phyloP scores from a whole-genome alignment of 2,113 vertebrate genomes.

The Cynocephalus volans region DNA sequence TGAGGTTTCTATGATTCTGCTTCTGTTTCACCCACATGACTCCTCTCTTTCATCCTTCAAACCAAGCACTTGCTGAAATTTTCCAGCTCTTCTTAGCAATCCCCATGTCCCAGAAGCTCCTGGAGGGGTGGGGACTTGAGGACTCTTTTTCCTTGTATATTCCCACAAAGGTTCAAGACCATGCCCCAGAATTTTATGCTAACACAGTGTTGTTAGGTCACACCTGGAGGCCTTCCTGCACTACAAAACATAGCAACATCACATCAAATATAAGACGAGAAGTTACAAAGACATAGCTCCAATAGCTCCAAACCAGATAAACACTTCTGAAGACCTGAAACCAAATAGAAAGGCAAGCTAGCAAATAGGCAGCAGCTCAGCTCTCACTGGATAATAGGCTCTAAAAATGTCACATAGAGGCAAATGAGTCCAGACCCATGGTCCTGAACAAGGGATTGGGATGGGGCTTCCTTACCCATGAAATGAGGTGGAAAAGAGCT shows the following conservation, averaged over 20 bases:
- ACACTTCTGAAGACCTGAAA: not conserved
- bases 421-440: not conserved
- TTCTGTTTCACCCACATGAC: not conserved
- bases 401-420: not conserved
- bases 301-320: not conserved
- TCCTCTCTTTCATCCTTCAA: slow-evolving; percentile 25
- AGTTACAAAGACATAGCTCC: not conserved
- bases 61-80: not conserved
- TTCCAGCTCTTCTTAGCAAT: not conserved
- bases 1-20: not conserved
- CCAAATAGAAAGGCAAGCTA: not conserved
- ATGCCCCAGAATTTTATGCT: not conserved
- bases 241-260: not conserved
- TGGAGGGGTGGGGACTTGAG: not conserved
- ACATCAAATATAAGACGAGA: not conserved
- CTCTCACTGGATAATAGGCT: too few relatives aligned
- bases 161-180: not conserved
- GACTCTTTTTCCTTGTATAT: not conserved
- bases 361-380: not conserved
- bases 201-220: too few relatives aligned
- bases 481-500: not conserved
- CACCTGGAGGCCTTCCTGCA: not conserved
- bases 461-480: not conserved
- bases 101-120: not conserved
- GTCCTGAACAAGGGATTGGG: not conserved